A percentile compares a stretch with the other conserved stretches of the same genome.
phyloP scores from a whole-genome alignment of 2,888 invertebrate genomes.

The Brachyptera putata region DNA sequence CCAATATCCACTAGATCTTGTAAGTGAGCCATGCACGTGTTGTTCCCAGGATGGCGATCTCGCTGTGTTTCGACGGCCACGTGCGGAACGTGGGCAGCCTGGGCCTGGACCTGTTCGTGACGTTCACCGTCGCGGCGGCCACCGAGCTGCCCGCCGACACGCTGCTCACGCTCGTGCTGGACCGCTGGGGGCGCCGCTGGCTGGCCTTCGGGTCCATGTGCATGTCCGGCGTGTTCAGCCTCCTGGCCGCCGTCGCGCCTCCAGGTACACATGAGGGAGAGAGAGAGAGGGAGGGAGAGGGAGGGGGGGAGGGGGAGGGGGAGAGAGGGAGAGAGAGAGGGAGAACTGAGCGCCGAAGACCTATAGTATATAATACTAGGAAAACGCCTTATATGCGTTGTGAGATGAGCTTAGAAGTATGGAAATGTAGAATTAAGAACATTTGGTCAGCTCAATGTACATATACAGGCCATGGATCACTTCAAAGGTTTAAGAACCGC shows the following conservation, averaged over 20 bases:
- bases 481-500: too few species aligned
- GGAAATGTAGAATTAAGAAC: too few species aligned
- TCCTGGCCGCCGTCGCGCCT: constrained; percentile 71
- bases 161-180: constrained; percentile 69
- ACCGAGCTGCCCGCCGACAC: constrained; percentile 84
- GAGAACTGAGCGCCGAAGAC: too few species aligned
- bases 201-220: constrained; percentile 78
- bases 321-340: too few species aligned
- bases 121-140: constrained; percentile 77
- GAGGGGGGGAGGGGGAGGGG: background rate
- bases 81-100: constrained; percentile 82
- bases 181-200: constrained; percentile 81
- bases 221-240: constrained; percentile 73
- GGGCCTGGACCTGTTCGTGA: constrained; percentile 76
- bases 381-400: too few species aligned
- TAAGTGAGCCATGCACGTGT: too few species aligned
- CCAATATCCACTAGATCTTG: too few species aligned
- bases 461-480: too few species aligned
- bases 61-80: constrained; percentile 82
- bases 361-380: too few species aligned
- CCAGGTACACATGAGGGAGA: constrained; percentile 55
- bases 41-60: constrained; percentile 77
- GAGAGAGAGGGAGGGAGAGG: background rate
- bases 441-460: too few species aligned
- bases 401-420: too few species aligned